phyloP scores from a whole-genome alignment of 2,888 invertebrate species.

The Drosophila cyrtoloma region DNA sequence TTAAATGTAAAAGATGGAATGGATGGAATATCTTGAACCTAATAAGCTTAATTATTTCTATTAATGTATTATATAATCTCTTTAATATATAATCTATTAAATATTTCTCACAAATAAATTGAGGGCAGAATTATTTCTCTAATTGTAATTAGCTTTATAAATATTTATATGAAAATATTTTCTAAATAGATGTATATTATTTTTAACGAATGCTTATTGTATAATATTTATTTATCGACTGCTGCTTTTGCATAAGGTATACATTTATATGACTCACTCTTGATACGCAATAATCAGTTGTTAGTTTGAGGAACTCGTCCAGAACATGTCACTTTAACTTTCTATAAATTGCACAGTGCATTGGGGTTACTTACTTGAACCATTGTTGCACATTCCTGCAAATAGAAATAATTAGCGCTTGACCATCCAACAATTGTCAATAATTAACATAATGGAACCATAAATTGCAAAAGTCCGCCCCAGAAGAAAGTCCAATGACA shows the following conservation, averaged over 20 bases:
- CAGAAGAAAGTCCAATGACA: constrained; percentile 78
- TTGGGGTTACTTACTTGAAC: constrained; percentile 38
- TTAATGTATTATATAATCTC: neutral
- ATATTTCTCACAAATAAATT: neutral
- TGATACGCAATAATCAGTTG: neutral
- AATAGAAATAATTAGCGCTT: constrained; percentile 63
- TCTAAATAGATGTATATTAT: neutral
- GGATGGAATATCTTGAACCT: neutral
- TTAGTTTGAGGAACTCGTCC: neutral
- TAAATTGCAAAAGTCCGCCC: constrained; percentile 61
- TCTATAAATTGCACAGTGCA: constrained; percentile 31
- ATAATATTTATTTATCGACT: neutral
- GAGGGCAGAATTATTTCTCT: neutral
- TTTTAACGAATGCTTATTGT: neutral
- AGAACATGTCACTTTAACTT: neutral
- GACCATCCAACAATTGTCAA: constrained; percentile 72
- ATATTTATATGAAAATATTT: neutral
- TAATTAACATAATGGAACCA: constrained; percentile 82
- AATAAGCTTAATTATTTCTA: neutral
- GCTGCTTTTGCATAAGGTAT: neutral
- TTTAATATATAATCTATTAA: neutral
- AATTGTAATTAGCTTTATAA: neutral
- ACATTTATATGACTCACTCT: too few species aligned
- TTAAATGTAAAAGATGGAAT: neutral
- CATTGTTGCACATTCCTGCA: constrained; percentile 12